Percentiles rank a stretch among this genome's conserved stretches.
phyloP scores from a whole-genome alignment of 1,140 invertebrate genomes.

The Holotrichia oblita region DNA sequence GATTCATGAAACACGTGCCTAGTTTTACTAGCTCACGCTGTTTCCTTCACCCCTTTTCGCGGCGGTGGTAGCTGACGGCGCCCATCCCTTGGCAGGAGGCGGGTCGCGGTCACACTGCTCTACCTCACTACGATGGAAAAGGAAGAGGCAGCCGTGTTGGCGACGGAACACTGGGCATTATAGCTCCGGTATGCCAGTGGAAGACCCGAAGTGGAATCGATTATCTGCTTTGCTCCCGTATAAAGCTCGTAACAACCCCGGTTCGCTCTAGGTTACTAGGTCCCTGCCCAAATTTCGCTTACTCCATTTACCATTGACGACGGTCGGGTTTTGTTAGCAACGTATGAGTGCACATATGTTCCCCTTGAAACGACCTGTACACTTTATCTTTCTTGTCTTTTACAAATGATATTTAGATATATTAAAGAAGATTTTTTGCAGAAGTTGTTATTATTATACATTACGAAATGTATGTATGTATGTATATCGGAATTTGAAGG shows the following conservation, averaged over 20 bases:
- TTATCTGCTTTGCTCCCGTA: background rate
- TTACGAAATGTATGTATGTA: too few relatives aligned
- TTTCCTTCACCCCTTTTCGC: background rate
- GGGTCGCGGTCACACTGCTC: constrained; percentile 16
- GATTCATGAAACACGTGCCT: constrained; percentile 28
- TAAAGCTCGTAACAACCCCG: constrained; percentile 19
- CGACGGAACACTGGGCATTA: background rate
- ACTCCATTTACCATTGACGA: constrained; percentile 31
- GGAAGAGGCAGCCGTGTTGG: background rate
- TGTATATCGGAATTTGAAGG: too few relatives aligned
- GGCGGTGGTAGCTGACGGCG: background rate
- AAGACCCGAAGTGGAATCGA: constrained; percentile 9
- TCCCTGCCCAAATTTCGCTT: constrained; percentile 28
- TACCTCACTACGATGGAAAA: constrained; percentile 21
- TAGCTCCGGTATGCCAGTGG: background rate
- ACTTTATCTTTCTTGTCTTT: background rate
- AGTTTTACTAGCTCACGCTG: constrained; percentile 21
- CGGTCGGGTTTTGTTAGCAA: constrained; percentile 17
- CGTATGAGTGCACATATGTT: background rate
- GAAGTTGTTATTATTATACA: too few relatives aligned
- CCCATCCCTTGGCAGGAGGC: background rate
- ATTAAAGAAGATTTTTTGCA: too few relatives aligned
- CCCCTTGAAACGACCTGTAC: background rate
- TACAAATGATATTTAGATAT: background rate
- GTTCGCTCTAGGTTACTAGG: constrained; percentile 24